These are phyloP conservation scores for Mantis religiosa DNA, from an alignment of 2,888 invertebrate genomes.

Conservation along the genomic window DNA sequence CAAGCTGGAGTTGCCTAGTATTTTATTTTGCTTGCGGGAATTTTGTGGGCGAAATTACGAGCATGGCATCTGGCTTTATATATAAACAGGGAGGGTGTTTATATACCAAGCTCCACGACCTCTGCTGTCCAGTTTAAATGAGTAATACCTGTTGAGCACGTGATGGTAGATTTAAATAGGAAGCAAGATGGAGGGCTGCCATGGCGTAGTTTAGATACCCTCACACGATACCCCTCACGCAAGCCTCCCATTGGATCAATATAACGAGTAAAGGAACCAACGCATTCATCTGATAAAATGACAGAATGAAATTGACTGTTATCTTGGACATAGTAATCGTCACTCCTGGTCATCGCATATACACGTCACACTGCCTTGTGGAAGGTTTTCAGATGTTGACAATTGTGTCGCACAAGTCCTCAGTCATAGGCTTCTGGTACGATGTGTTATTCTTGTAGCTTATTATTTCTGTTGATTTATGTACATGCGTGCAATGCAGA, in stretches of 20 bases:
- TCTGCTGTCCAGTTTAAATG: not conserved
- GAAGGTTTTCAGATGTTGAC: not conserved
- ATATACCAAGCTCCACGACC: not conserved
- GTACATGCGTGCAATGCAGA: not conserved
- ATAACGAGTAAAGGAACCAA: not conserved
- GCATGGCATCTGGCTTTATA: not conserved
- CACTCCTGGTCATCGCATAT: not conserved
- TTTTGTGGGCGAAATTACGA: not conserved
- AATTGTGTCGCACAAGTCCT: too few relatives aligned
- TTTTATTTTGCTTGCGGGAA: not conserved
- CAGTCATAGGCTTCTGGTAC: too few relatives aligned
- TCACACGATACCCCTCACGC: not conserved
- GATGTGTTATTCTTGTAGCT: not conserved
- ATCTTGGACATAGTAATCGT: not conserved
- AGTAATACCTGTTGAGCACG: slow-evolving; percentile 27
- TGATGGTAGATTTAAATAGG: slow-evolving; percentile 2
- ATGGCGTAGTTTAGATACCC: slow-evolving; percentile 8
- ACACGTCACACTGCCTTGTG: not conserved
- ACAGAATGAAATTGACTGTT: not conserved
- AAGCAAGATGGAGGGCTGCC: not conserved
- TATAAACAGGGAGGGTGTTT: not conserved
- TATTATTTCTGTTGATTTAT: not conserved
- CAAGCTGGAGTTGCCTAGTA: not conserved
- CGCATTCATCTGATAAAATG: not conserved
- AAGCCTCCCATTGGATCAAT: not conserved